These are phyloP conservation scores for Myopa testacea DNA, from an alignment of 2,888 invertebrate species.

Conservation along the genomic window DNA sequence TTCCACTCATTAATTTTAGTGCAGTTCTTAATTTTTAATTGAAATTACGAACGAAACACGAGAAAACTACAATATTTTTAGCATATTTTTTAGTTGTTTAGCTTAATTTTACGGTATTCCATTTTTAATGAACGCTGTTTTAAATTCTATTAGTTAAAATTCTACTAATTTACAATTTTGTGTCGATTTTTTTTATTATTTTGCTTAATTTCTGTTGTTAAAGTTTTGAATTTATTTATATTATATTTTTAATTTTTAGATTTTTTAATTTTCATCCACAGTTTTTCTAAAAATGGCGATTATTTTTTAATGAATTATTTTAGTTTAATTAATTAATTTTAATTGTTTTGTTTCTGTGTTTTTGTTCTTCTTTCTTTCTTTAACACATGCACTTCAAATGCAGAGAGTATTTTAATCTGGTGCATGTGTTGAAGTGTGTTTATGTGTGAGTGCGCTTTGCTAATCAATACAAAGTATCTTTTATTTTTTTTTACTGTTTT, in stretches of 20 bases:
- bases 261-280: not conserved
- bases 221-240: too few relatives aligned
- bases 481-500: not conserved
- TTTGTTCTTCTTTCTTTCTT: not conserved
- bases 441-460: conserved; percentile 16
- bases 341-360: not conserved
- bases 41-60: conserved; percentile 18
- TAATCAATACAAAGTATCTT: conserved; percentile 17
- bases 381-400: conserved; percentile 9
- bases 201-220: conserved; percentile 14
- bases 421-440: not conserved
- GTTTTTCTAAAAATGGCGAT: not conserved
- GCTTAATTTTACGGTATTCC: not conserved
- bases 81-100: too few relatives aligned
- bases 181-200: not conserved
- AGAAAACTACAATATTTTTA: conserved; percentile 21
- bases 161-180: conserved; percentile 18
- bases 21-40: not conserved
- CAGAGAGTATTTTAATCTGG: not conserved
- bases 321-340: not conserved
- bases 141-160: not conserved
- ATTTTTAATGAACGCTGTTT: not conserved
- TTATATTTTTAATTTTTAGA: not conserved
- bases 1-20: not conserved
- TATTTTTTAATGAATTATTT: not conserved